These are phyloP conservation scores for Pseudorhiza aurosa DNA, from an alignment of 30 jellyfish, hydroid and myxozoan species.

Conservation along the genomic window DNA sequence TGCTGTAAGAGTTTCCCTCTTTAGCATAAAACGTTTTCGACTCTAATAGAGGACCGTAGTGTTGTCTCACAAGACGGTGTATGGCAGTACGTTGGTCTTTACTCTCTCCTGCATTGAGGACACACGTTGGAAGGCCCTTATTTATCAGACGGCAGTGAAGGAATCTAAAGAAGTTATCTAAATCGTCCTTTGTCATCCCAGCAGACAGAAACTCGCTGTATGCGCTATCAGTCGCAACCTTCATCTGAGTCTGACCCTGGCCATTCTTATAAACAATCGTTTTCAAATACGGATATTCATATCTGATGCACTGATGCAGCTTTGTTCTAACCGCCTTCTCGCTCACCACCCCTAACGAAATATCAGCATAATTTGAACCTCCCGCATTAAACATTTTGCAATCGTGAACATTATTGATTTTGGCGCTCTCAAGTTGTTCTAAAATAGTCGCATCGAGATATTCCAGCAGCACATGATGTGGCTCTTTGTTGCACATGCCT, in stretches of 20 bases:
- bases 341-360: conserved; percentile 9
- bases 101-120: not conserved
- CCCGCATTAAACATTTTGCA: not conserved
- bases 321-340: conserved; percentile 28
- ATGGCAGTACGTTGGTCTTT: conserved; percentile 42
- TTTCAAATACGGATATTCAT: conserved; percentile 56
- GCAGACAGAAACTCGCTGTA: conserved; percentile 10
- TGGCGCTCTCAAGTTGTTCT: not conserved
- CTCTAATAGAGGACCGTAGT: conserved; percentile 67
- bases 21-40: conserved; percentile 49
- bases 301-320: conserved; percentile 63
- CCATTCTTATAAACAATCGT: conserved; percentile 7
- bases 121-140: conserved; percentile 2
- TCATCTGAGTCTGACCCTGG: conserved; percentile 12
- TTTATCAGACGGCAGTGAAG: conserved; percentile 57
- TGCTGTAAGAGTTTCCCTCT: not conserved
- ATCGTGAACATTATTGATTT: not conserved
- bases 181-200: conserved; percentile 1
- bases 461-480: not conserved
- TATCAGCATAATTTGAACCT: not conserved
- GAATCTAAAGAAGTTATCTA: conserved; percentile 45
- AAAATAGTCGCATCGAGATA: not conserved
- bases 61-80: conserved; percentile 47
- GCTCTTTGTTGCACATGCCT: not conserved
- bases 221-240: conserved; percentile 1